phyloP scores from a whole-genome alignment of 2,113 vertebrate species.

The Elgaria multicarinata region DNA sequence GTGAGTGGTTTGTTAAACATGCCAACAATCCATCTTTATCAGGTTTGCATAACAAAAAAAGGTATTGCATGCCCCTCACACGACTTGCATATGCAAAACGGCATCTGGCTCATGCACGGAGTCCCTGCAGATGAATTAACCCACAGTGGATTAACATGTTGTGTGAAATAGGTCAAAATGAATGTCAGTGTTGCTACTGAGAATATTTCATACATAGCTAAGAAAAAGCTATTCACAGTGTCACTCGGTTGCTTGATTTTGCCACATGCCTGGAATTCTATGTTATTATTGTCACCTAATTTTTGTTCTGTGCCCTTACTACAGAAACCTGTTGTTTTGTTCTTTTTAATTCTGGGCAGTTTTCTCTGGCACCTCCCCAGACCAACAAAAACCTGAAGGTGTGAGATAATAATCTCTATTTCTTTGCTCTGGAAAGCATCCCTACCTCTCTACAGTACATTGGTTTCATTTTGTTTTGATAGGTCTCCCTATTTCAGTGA shows the following conservation, averaged over 20 bases:
- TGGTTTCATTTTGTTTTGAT: conserved; percentile 31
- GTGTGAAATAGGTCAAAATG: not conserved
- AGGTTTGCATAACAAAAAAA: too few species aligned
- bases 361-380: not conserved
- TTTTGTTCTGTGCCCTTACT: not conserved
- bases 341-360: not conserved
- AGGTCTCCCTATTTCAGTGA: conserved; percentile 1
- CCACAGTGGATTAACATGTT: too few species aligned
- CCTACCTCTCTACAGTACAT: not conserved
- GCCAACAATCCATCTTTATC: too few species aligned
- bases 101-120: too few species aligned
- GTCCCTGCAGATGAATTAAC: too few species aligned
- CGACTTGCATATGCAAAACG: too few species aligned
- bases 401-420: not conserved
- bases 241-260: not conserved
- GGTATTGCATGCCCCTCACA: too few species aligned
- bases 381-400: not conserved
- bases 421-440: conserved; percentile 25
- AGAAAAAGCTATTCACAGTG: not conserved
- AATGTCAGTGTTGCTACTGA: not conserved
- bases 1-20: too few species aligned
- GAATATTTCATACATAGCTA: not conserved
- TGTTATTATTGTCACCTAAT: not conserved
- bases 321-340: not conserved
- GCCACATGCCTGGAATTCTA: not conserved